phyloP scores from a whole-genome alignment of 2,113 vertebrate genomes.

The Dromiciops gliroides region DNA sequence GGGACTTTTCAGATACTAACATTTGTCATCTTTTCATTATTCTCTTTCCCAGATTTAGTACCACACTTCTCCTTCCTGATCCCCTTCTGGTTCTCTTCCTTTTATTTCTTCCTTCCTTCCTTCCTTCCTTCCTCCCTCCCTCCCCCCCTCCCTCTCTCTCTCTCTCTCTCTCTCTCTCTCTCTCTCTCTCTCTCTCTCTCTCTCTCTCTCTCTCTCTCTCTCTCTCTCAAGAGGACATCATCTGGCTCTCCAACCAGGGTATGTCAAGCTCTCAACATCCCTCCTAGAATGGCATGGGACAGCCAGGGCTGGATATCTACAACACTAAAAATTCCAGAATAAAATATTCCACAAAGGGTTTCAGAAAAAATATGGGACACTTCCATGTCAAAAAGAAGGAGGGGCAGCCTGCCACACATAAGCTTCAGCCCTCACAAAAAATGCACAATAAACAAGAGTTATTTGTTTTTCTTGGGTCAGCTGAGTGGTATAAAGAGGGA shows the following conservation, averaged over 20 bases:
- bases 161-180: too few species aligned
- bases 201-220: too few species aligned
- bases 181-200: too few species aligned
- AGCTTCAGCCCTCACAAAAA: background rate
- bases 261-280: background rate
- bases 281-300: background rate
- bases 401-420: background rate
- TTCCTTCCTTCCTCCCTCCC: too few species aligned
- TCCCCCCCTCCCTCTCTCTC: too few species aligned
- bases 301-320: background rate
- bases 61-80: background rate
- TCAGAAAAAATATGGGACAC: background rate
- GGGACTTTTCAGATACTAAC: background rate
- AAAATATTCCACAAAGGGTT: background rate
- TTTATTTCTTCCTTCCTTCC: background rate
- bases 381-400: background rate
- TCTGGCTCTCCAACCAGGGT: background rate
- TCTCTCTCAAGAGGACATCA: background rate
- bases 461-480: background rate
- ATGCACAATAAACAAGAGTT: background rate
- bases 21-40: background rate
- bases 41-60: background rate
- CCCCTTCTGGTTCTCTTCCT: background rate
- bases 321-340: background rate
- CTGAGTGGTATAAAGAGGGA: background rate